Base-by-base conservation (phyloP, 2,888 invertebrate genomes). In the Dorcus parallelipipedus region DNA sequence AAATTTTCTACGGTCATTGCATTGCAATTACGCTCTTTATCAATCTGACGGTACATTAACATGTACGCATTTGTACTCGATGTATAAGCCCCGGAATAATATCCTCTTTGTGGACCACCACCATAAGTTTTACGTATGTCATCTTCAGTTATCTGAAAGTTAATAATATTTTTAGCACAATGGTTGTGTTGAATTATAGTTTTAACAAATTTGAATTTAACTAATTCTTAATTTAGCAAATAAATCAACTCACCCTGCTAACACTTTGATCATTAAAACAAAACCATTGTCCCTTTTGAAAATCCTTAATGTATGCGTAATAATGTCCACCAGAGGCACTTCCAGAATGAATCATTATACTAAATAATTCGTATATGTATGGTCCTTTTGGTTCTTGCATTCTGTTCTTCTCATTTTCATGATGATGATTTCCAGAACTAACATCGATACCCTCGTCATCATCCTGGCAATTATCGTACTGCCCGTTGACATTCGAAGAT, bases 331-430 rank as follows among this genome's bases (percentile, higher is more conserved):
- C 93, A 14, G 89, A 88, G 0, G 94, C 93, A 76, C 91, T 93
- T 9, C 95, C 95, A 23, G 92, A 91, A 78, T 95, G 95, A 57
- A 95, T 91, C 92, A 95, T 93, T 64, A 95, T 92, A 14, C 93
- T 91, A 76, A 93, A 95, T 39, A 95, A 78, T 76, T 95, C 93
- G 75, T 95, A 95, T 48, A 86, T 79, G 76, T 88, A 91, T 0
- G 90, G 90, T 2, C 90, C 91, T 69, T 76, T 77, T 54, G 79
- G 76, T 55, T 79, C 78, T 54, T 74, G 75, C 39, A 73, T 69
- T 53, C 75, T 74, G 71, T 80, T 80, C 64, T 82, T 82, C 62
- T 83, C 83, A 64, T 81, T 82, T 65, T 83, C 82, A 54, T 80
- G 76, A 67, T 77, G 78, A 63, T 78, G 80, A 71, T 77, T 80